These are phyloP conservation scores for Poecile atricapillus DNA, from an alignment of 2,113 vertebrate species.

Conservation along the genomic window DNA sequence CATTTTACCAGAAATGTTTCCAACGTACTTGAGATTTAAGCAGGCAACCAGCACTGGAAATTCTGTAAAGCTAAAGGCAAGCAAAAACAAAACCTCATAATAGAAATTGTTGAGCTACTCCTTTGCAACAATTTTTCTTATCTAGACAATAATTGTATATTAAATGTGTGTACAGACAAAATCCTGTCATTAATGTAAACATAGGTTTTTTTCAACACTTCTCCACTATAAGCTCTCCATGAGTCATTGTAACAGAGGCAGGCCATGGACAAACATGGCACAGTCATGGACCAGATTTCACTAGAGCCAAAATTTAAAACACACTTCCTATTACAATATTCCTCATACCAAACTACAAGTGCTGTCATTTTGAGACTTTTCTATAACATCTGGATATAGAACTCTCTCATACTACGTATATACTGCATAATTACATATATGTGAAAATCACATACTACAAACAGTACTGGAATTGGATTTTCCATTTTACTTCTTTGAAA, in stretches of 20 bases:
- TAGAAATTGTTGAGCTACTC: not conserved
- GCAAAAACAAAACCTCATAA: not conserved
- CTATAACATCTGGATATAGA: not conserved
- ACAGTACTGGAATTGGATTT: not conserved
- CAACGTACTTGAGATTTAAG: not conserved
- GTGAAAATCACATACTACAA: not conserved
- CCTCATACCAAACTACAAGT: not conserved
- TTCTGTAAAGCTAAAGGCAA: not conserved
- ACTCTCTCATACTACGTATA: not conserved
- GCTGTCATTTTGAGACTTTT: not conserved
- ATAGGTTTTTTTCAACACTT: not conserved
- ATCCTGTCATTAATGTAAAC: not conserved
- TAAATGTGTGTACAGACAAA: not conserved
- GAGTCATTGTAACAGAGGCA: not conserved
- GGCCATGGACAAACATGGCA: not conserved
- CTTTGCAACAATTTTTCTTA: not conserved
- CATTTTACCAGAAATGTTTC: not conserved
- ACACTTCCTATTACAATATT: not conserved
- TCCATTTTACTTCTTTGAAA: slow-evolving; percentile 1
- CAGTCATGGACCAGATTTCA: too few species aligned
- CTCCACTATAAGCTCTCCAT: not conserved
- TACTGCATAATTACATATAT: not conserved
- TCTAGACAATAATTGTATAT: not conserved
- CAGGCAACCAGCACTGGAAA: not conserved
- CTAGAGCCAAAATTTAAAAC: not conserved